A percentile compares a stretch with the other conserved stretches of the same genome.
Conservation (phyloP, 2,113 vertebrate species). For the Hippocampus mohnikei region DNA sequence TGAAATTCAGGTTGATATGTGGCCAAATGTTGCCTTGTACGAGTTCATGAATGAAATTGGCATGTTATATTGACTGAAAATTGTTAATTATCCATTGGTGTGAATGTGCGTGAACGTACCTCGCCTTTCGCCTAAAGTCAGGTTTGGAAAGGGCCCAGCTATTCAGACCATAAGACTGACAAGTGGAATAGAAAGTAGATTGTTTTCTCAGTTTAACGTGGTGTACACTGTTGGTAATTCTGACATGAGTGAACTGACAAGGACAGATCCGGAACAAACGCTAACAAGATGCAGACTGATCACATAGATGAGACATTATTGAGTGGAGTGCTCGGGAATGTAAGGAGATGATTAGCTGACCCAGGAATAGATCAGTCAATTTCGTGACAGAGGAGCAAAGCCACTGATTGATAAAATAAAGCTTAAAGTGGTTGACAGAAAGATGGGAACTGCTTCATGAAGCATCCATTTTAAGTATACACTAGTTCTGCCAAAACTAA, state of each 20-base stretch:
- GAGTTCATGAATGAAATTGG: background rate
- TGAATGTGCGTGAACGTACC: background rate
- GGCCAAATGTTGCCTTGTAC: background rate
- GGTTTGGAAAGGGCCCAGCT: background rate
- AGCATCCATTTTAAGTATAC: conserved; percentile 8
- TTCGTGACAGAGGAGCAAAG: background rate
- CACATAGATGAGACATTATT: background rate
- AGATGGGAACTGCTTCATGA: conserved; percentile 29
- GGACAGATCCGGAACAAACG: background rate
- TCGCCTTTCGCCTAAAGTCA: background rate
- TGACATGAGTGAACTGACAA: background rate
- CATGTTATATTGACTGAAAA: background rate
- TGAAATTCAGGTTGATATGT: background rate
- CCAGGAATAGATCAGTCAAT: background rate
- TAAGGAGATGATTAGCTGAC: background rate
- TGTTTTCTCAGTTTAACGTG: background rate
- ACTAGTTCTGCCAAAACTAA: conserved; percentile 51
- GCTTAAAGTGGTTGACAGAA: background rate
- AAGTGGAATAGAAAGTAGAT: background rate
- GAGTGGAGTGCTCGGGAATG: background rate
- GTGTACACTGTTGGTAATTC: background rate
- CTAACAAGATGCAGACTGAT: background rate
- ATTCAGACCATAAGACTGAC: background rate
- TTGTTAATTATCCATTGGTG: background rate
- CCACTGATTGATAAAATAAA: background rate